Evolutionary conservation across 1,140 invertebrate species (phyloP).

Genomic region (Bombus impatiens): DNA sequence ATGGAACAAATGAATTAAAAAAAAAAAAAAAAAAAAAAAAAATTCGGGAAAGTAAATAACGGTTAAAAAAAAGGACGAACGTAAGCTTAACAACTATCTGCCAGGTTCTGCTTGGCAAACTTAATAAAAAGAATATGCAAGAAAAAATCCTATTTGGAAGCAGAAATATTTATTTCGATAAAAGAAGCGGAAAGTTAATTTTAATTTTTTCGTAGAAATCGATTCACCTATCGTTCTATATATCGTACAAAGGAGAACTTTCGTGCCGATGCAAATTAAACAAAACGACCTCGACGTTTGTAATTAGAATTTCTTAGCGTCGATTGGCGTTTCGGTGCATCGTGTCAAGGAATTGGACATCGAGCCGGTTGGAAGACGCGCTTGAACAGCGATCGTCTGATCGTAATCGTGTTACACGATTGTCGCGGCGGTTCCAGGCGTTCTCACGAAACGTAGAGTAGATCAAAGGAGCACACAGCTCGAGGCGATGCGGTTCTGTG

Average conservation of each 20-base stretch:
- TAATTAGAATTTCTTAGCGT: conserved; percentile 29
- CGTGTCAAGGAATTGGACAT: conserved; percentile 49
- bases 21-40: background rate
- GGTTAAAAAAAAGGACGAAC: background rate
- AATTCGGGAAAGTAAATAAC: background rate
- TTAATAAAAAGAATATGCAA: background rate
- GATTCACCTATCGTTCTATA: background rate
- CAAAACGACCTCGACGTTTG: background rate
- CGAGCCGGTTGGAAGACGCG: conserved; percentile 5
- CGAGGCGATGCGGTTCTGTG: conserved; percentile 55
- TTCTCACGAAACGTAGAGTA: conserved; percentile 54
- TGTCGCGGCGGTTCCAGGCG: conserved; percentile 45
- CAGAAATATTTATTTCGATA: background rate
- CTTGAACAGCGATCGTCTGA: conserved; percentile 3
- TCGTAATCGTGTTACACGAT: conserved; percentile 62
- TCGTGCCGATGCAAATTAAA: background rate
- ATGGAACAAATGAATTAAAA: too few relatives aligned
- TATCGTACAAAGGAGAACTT: background rate
- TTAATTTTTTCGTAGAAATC: background rate
- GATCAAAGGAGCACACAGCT: conserved; percentile 60
- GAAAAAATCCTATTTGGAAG: background rate
- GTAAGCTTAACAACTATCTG: background rate
- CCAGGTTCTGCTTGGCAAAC: background rate
- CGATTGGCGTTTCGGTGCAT: conserved; percentile 8
- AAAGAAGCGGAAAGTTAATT: background rate